Base-by-base conservation (phyloP, 1,140 invertebrate genomes). In the Magallana ariakensis region DNA sequence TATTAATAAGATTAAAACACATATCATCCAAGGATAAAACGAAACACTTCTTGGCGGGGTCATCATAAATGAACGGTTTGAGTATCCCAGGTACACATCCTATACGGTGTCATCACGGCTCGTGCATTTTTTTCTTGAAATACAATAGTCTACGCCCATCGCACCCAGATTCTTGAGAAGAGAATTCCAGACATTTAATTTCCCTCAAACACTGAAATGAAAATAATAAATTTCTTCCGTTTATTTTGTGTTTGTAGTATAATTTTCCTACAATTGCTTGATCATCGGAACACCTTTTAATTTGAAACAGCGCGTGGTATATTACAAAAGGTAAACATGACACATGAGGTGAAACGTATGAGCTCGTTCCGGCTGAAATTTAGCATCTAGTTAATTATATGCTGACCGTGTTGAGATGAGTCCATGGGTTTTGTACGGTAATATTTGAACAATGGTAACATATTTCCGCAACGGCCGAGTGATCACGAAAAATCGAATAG, bases 401-500 rank as follows among this genome's bases (percentile, higher is more conserved):
- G 33, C 33, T 46, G 33, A 46, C 33, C 33, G 33, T 5, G 33
- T 46, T 46, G 33, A 46, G 33, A 5, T 4, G 1, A 46, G 33
- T 46, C 33, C 3, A 5, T 46, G 33, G 33, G 33, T 46, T 46
- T 46, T 46, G 33, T 46, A 46, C 33, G 33, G 33, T 46, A 46
- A 46, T 46, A 46, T 46, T 46, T 46, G 33, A 46, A 46, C 33
- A 46, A 46, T 46, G n/a, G 58, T 60, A 60, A 60, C 58, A 60
- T 60, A 11, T 60, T 60, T 13, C 58, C 58, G 16, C 19, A n/a
- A 62, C 58, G 58, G 19, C 16, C 19, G n/a, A 62, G 58, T 62
- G 58, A 62, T n/a, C 58, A 62, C 58, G 58, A 75, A 75, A 75
- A 75, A 75, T 75, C 66, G 66, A 75, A 75, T 19, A 75, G 66